Base-by-base conservation (phyloP, 1,140 invertebrate genomes). In the Delia radicum region DNA sequence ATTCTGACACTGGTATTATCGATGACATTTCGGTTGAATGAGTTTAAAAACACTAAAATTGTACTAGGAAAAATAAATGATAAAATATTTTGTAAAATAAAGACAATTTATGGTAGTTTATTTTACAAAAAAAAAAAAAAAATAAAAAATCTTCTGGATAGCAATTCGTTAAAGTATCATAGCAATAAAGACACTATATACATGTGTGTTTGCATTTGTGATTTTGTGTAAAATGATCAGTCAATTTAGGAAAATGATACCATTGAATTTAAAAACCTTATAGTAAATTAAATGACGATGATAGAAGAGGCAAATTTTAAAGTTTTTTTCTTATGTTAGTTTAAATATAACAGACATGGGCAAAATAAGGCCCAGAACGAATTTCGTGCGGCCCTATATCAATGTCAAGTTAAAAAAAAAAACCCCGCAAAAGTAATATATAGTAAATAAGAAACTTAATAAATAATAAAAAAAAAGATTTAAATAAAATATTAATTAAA, bases 11-110 rank as follows among this genome's bases (percentile, higher is more conserved):
- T 29, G 26, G 24, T 48, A 48, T 73, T 73, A 73, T 73, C 71
- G 71, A 73, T 61, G 46, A 73, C 71, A 73, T 73, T 46, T 73
- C 71, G 71, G 24, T 48, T 73, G 71, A 73, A 73, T 73, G 71
- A 28, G 10, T 69, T 69, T 69, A 8, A 67, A 69, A 69, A 69
- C 29, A 69, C 65, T 69, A 33, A 69, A 33, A 69, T n/a, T 69
- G 65, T 29, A 69, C 33, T 29, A 8, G 13, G 5, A 24, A 33
- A 55, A 55, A 55, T 18, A 24, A 21, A 24, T 18, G 18, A 24
- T 55, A 55, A 55, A 55, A 55, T 8, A 55, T 15, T 24, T 55
- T 55, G 21, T 55, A 55, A 48, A 48, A 48, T 55, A 55, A 55
- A 55, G 46, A 55, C 46, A 55, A 55, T 55, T 55, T 55, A 55